phyloP scores from a whole-genome alignment of 2,888 invertebrate genomes.

The Drosophila hamatofila region DNA sequence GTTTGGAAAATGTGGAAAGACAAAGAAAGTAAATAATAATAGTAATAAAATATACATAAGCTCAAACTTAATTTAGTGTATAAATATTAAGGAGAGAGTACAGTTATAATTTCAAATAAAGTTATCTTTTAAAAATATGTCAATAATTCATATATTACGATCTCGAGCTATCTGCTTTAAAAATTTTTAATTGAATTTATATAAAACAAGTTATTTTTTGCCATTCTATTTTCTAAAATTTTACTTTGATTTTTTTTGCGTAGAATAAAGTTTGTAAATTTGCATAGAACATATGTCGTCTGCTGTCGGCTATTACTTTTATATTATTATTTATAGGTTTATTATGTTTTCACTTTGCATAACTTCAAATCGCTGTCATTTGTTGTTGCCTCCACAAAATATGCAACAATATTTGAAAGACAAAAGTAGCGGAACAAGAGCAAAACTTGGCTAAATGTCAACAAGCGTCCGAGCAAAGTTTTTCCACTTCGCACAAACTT shows the following conservation, averaged over 20 bases:
- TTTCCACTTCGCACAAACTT: slow-evolving; percentile 51
- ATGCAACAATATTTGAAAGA: slow-evolving; percentile 43
- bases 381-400: slow-evolving; percentile 35
- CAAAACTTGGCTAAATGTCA: slow-evolving; percentile 34
- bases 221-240: neutral
- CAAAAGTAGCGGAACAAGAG: neutral
- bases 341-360: slow-evolving; percentile 24
- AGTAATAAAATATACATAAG: neutral
- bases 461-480: slow-evolving; percentile 23
- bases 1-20: neutral
- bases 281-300: slow-evolving; percentile 14
- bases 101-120: no score
- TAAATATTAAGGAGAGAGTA: no score
- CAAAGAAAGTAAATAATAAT: neutral
- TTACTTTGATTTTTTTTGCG: neutral
- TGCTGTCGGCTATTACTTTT: slow-evolving; percentile 4
- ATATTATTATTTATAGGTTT: slow-evolving; percentile 22
- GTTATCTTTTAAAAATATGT: no score
- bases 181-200: neutral
- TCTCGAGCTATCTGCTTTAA: no score
- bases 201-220: neutral
- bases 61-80: no score
- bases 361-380: slow-evolving; percentile 24
- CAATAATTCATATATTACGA: no score
- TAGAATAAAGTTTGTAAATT: slow-evolving; percentile 9